Conservation (phyloP, 2,113 vertebrate species). For the Triplophysa dalaica region DNA sequence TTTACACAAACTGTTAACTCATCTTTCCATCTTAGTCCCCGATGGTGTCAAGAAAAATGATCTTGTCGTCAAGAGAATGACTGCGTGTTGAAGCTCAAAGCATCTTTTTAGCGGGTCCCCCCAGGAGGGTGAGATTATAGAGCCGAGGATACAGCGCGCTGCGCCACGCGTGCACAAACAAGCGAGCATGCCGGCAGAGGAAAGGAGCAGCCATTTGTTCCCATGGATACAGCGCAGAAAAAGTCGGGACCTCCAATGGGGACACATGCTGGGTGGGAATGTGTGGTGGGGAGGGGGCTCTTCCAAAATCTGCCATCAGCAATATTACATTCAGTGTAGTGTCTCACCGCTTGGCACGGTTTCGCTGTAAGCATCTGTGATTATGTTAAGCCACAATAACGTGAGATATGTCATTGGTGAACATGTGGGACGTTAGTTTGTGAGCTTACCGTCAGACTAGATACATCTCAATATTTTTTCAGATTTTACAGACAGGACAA, state of each 20-base stretch:
- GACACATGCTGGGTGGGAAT: constrained; percentile 19
- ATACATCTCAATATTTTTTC: not conserved
- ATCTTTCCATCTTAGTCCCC: not conserved
- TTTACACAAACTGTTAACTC: not conserved
- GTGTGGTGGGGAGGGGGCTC: not conserved
- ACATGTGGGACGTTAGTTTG: not conserved
- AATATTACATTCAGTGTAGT: not conserved
- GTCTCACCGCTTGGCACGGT: not conserved
- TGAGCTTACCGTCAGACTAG: not conserved
- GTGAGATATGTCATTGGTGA: constrained; percentile 1
- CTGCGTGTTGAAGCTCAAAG: constrained; percentile 15
- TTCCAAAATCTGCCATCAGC: constrained; percentile 31
- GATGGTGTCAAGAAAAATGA: not conserved
- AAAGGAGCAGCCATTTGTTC: constrained; percentile 23
- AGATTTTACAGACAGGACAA: too few species aligned
- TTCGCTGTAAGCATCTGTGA: constrained; percentile 8
- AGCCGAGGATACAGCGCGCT: not conserved
- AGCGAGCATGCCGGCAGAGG: not conserved
- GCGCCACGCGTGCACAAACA: not conserved
- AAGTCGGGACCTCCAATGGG: constrained; percentile 35
- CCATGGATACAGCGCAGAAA: constrained; percentile 36
- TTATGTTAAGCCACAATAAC: constrained; percentile 24
- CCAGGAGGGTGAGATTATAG: constrained; percentile 4
- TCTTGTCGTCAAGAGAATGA: not conserved
- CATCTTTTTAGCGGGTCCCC: constrained; percentile 17